Conservation (phyloP, 2,113 vertebrate genomes). For the Camelus bactrianus region DNA sequence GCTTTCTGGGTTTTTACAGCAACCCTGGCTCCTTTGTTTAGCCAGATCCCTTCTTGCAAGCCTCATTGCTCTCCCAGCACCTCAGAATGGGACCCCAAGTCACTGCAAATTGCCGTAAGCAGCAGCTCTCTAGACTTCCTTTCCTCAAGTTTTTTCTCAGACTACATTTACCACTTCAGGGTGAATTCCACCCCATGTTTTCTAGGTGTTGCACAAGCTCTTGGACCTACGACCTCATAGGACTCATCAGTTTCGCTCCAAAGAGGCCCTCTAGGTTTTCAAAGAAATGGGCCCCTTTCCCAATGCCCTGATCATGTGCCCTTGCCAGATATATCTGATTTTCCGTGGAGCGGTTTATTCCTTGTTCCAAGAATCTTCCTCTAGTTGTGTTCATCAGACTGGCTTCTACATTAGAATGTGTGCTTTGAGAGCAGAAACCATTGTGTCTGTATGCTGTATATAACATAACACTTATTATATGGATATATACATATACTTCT, state of each 20-base stretch:
- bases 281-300: neutral
- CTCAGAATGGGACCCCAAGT: neutral
- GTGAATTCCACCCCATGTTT: neutral
- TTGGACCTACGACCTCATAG: neutral
- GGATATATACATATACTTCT: neutral
- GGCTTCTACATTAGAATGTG: neutral
- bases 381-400: neutral
- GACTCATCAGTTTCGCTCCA: neutral
- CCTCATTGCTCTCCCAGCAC: neutral
- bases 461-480: neutral
- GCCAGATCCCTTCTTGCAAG: neutral
- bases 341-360: neutral
- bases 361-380: neutral
- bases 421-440: neutral
- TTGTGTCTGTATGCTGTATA: neutral
- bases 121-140: neutral
- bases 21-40: neutral
- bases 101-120: neutral
- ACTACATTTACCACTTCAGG: neutral
- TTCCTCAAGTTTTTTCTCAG: neutral
- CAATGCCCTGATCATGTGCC: accelerated
- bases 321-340: neutral
- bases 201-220: neutral
- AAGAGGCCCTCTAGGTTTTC: neutral
- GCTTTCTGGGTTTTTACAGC: neutral